Evolutionary conservation across 2,113 vertebrate species (phyloP).

Genomic region (Stomatorhinus ivindoensis): DNA sequence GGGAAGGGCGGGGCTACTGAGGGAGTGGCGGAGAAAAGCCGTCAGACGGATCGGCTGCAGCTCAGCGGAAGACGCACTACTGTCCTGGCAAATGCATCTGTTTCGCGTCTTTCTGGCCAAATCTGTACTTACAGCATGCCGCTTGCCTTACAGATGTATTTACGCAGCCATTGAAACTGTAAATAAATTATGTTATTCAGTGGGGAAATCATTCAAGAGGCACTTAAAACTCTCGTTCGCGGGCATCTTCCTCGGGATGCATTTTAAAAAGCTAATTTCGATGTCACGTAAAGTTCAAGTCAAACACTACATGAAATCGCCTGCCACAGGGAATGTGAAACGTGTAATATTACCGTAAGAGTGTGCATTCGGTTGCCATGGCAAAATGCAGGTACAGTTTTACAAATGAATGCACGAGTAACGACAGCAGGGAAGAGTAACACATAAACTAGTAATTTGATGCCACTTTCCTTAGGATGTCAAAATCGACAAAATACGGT

Average conservation of each 20-base stretch:
- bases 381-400: neutral
- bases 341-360: neutral
- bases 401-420: neutral
- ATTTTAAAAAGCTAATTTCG: neutral
- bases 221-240: neutral
- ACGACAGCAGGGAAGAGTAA: neutral
- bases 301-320: neutral
- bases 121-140: neutral
- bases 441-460: neutral
- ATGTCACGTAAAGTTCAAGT: neutral
- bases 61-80: constrained; percentile 7
- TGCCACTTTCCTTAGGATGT: neutral
- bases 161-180: neutral
- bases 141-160: neutral
- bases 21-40: constrained; percentile 39
- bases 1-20: constrained; percentile 30
- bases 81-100: neutral
- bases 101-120: neutral
- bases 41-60: constrained; percentile 35
- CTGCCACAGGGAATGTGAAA: neutral
- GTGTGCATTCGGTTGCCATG: neutral
- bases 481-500: neutral
- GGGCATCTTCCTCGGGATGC: neutral
- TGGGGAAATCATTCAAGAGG: neutral
- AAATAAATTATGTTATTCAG: neutral